Evolutionary conservation across 2,113 vertebrate species (phyloP), one percentile per base, ranked within the genome.

Genomic region (Vulpes lagopus): DNA sequence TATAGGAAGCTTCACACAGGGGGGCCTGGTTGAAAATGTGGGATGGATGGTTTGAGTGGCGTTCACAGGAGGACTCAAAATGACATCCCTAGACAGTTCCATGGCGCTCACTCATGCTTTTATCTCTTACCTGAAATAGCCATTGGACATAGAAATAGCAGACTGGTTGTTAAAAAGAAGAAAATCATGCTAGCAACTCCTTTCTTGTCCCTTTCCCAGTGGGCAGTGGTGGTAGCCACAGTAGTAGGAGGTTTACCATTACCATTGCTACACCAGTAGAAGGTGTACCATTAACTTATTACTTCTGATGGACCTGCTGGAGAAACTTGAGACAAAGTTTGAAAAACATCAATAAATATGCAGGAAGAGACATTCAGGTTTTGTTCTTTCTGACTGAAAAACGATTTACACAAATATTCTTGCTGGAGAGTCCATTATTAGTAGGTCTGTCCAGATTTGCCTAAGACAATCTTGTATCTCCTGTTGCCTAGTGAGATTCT

Each of bases 381-480:
- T 79, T 85, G 0, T 96, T 95, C 27, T 76, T 96, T 78, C 27
- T 96, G 8, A n/a, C 14, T 92, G 51, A 81, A 69, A 80, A 83
- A 65, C 27, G 38, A 8, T 53, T 86, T 22, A 27, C 0, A 19
- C 4, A 85, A 62, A 80, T 57, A 35, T 60, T 92, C 49, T 93
- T 12, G 25, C 3, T 49, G 22, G 49, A 91, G 55, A 87, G 4
- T 73, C 25, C 10, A 35, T 96, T 23, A 35, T 96, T 23, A 51
- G n/a, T 73, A 69, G 25, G 9, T 35, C 80, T 89, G 22, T 86
- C 43, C 51, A 55, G 7, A 30, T 92, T 91, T 95, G 17, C 51
- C 55, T 62, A 55, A 73, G 16, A 86, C 0, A 32, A 51, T 35
- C 27, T 20, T 2, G 0, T 87, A 78, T 55, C 53, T 96, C 32